These are phyloP conservation scores for Nasua narica DNA, from an alignment of 2,797 vertebrate genomes.

Conservation along the genomic window DNA sequence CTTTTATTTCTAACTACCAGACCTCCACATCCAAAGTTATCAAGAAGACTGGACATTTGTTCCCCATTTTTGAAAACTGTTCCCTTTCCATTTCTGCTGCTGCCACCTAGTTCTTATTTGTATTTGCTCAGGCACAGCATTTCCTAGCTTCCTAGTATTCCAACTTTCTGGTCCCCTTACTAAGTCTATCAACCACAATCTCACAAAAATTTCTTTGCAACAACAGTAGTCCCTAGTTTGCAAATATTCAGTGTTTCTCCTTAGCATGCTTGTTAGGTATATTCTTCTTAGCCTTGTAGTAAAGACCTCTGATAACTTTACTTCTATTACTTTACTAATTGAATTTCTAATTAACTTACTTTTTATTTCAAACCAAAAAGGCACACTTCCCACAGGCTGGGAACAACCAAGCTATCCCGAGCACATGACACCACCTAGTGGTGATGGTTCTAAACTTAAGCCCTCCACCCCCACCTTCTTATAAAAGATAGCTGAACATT, in stretches of 20 bases:
- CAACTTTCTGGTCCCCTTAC: not conserved
- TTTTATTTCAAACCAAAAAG: not conserved
- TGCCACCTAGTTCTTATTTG: not conserved
- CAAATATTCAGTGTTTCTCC: not conserved
- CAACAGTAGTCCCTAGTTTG: not conserved
- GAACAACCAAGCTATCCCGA: not conserved
- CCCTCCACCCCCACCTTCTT: rapidly evolving
- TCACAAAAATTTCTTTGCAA: not conserved
- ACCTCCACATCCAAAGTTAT: not conserved
- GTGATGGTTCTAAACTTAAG: not conserved
- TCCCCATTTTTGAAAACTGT: not conserved
- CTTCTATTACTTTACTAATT: not conserved
- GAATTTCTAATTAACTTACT: not conserved
- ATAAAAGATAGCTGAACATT: not conserved
- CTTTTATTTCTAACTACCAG: not conserved
- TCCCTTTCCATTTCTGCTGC: not conserved
- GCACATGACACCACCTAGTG: not conserved
- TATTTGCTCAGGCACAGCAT: not conserved
- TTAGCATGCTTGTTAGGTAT: not conserved
- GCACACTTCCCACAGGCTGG: not conserved
- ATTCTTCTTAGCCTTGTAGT: not conserved
- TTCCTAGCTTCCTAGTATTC: not conserved
- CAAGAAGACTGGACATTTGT: not conserved
- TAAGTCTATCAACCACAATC: not conserved
- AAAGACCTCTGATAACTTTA: not conserved